Conservation (phyloP, 2,113 vertebrate genomes). For the Myrmecophaga tridactyla region DNA sequence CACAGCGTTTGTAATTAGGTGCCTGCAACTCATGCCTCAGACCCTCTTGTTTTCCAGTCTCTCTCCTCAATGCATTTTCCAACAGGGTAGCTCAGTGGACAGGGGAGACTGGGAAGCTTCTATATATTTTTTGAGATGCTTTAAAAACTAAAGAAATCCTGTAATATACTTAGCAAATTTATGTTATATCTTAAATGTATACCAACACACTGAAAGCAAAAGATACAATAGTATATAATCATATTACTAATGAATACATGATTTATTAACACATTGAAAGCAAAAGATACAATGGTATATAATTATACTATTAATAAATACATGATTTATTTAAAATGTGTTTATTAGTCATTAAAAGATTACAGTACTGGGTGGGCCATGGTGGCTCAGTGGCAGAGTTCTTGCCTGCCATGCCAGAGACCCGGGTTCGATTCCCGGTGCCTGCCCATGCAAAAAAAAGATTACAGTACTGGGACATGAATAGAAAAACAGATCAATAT, state of each 20-base stretch:
- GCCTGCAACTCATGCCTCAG: accelerated
- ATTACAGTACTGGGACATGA: neutral
- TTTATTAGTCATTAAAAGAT: neutral
- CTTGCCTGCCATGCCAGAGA: no score
- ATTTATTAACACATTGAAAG: no score
- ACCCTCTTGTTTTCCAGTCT: neutral
- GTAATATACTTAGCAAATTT: neutral
- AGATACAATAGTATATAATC: neutral
- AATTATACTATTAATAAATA: neutral
- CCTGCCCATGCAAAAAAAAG: no score
- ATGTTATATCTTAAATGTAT: neutral
- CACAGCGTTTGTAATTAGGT: neutral
- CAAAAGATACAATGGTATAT: no score
- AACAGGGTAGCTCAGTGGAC: neutral
- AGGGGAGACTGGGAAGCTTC: neutral
- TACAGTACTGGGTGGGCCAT: neutral
- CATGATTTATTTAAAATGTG: neutral
- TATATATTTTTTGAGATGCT: neutral
- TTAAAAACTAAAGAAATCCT: neutral
- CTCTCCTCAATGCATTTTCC: neutral
- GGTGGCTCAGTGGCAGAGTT: no score
- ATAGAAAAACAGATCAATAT: neutral
- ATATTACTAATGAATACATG: neutral
- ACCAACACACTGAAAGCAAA: neutral
- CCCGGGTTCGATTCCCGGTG: no score